phyloP scores from a whole-genome alignment of 2,113 vertebrate genomes.

The Corythaeola cristata region DNA sequence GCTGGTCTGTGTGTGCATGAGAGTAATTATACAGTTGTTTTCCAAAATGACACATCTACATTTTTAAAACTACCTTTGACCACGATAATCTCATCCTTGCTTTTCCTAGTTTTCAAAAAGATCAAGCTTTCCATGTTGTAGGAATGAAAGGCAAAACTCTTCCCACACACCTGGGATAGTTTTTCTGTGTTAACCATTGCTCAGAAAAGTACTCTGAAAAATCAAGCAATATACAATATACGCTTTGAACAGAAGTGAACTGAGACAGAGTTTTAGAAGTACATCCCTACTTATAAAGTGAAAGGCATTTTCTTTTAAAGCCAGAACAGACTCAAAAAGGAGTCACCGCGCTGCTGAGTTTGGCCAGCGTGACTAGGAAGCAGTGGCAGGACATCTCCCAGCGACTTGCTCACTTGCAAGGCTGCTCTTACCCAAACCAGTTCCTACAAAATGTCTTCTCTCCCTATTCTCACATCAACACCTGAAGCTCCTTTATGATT shows the following conservation, averaged over 20 bases:
- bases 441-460: neutral
- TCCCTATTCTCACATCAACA: neutral
- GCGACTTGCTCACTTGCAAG: neutral
- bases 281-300: neutral
- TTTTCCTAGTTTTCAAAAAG: slow-evolving; percentile 2
- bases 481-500: neutral
- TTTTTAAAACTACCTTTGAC: neutral
- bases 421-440: neutral
- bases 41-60: neutral
- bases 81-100: neutral
- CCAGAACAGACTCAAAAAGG: neutral
- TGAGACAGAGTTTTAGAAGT: accelerated
- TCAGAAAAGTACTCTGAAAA: neutral
- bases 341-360: neutral
- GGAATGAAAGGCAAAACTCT: neutral
- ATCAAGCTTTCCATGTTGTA: neutral
- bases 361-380: neutral
- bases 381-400: neutral
- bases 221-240: neutral
- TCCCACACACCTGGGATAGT: neutral
- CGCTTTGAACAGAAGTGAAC: neutral
- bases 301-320: neutral
- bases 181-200: neutral
- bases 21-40: neutral
- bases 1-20: neutral